Evolutionary conservation across 2,797 vertebrate genomes (phyloP).

Genomic region (Scomberomorus guttatus): DNA sequence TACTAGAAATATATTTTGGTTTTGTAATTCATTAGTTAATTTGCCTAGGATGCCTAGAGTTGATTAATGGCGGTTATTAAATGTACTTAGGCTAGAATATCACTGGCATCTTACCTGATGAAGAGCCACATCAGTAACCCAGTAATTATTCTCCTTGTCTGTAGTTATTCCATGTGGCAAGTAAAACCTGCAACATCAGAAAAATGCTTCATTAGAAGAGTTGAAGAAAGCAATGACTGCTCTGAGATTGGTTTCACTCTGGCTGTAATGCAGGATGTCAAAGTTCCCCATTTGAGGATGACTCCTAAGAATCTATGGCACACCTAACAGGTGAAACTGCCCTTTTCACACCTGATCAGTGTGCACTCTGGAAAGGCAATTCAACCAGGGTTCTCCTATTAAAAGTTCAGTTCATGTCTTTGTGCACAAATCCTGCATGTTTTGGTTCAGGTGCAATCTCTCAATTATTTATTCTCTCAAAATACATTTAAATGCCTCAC

Average conservation of each 20-base stretch:
- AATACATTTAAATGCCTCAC: too few relatives aligned
- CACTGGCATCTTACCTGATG: constrained; percentile 90
- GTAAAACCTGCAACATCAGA: constrained; percentile 89
- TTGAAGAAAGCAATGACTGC: background rate
- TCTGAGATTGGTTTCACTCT: background rate
- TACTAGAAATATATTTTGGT: background rate
- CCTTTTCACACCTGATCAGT: too few relatives aligned
- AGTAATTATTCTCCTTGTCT: constrained; percentile 93
- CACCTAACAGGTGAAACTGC: too few relatives aligned
- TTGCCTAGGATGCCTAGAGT: background rate
- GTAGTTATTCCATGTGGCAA: constrained; percentile 95
- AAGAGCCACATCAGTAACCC: constrained; percentile 98
- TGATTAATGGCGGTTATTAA: background rate
- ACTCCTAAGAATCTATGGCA: too few relatives aligned
- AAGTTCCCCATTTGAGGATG: too few relatives aligned
- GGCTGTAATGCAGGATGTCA: background rate
- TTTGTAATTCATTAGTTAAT: background rate
- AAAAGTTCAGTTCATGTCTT: too few relatives aligned
- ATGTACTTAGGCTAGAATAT: background rate
- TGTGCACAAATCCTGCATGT: too few relatives aligned
- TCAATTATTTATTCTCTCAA: too few relatives aligned
- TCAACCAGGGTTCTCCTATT: too few relatives aligned
- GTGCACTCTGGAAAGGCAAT: too few relatives aligned
- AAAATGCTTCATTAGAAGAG: background rate
- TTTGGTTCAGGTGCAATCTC: too few relatives aligned